Percentiles rank a stretch among this genome's conserved stretches.
Evolutionary conservation across 2,888 invertebrate genomes (phyloP).

Genomic region (Tachina lurida): DNA sequence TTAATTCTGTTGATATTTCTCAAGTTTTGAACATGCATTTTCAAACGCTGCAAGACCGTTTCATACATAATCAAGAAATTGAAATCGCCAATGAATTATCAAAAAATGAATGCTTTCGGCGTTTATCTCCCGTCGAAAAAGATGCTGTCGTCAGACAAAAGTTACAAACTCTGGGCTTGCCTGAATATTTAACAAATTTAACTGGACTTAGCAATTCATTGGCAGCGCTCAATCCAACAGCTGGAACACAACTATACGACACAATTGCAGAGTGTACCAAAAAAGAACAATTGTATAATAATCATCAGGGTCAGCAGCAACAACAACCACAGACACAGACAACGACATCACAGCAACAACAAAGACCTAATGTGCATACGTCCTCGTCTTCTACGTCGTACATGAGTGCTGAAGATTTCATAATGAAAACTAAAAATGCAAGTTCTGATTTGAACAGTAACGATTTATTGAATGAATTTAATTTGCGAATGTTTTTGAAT

Average conservation of each 20-base stretch:
- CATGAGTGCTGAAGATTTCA: constrained; percentile 76
- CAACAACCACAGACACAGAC: constrained; percentile 58
- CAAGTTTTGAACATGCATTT: constrained; percentile 80
- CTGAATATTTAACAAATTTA: constrained; percentile 80
- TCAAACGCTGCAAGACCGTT: constrained; percentile 80
- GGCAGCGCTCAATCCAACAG: constrained; percentile 77
- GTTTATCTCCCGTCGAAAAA: constrained; percentile 77
- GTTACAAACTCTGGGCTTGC: constrained; percentile 78
- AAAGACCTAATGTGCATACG: constrained; percentile 57
- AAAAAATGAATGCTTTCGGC: constrained; percentile 79
- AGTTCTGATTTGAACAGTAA: constrained; percentile 71
- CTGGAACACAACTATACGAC: constrained; percentile 78
- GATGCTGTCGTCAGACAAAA: constrained; percentile 79
- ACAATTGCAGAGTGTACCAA: constrained; percentile 77
- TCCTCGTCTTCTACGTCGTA: constrained; percentile 67
- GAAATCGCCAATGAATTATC: constrained; percentile 78
- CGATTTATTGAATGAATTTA: constrained; percentile 78
- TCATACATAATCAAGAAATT: constrained; percentile 80
- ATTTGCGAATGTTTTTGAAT: constrained; percentile 78
- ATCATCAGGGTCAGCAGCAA: constrained; percentile 34
- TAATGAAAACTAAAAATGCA: constrained; percentile 72
- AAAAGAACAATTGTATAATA: constrained; percentile 75
- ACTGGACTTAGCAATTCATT: constrained; percentile 79
- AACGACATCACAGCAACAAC: constrained; percentile 63
- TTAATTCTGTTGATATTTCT: constrained; percentile 76